Evolutionary conservation across 2,797 vertebrate genomes (phyloP).

Genomic region (Poeciliopsis presidionis): DNA sequence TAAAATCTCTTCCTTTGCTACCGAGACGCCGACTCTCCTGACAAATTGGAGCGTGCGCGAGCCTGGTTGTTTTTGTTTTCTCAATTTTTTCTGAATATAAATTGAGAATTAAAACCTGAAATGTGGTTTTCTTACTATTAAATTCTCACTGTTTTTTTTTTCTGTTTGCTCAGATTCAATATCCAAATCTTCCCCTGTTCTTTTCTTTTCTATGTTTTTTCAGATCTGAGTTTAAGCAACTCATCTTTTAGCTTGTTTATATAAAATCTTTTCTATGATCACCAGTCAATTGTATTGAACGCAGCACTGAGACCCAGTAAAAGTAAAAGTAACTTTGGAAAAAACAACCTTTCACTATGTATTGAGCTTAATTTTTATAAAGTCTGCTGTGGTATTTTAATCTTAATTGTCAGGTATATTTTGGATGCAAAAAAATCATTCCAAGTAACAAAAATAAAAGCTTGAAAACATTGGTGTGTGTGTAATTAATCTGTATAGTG

Average conservation of each 20-base stretch:
- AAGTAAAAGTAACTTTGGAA: not conserved
- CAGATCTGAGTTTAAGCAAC: not conserved
- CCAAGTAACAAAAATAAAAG: not conserved
- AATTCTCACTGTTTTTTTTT: not conserved
- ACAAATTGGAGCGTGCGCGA: slow-evolving; percentile 68
- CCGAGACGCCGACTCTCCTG: slow-evolving; percentile 70
- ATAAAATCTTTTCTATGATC: not conserved
- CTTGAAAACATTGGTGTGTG: not conserved
- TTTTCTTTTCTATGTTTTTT: not conserved
- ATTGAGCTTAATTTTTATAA: not conserved
- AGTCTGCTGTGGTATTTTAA: not conserved
- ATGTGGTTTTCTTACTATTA: not conserved
- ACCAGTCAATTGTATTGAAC: not conserved
- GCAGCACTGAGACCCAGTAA: not conserved
- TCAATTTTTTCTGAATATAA: too few relatives aligned
- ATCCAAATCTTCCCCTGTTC: not conserved
- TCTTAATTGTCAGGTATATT: not conserved
- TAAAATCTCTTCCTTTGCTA: not conserved
- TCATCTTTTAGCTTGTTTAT: not conserved
- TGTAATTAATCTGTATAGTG: not conserved
- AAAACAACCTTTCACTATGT: not conserved
- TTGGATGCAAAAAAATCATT: not conserved
- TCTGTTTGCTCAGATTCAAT: not conserved
- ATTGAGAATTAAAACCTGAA: not conserved
- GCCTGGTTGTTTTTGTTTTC: slow-evolving; percentile 55